Evolutionary conservation across 1,140 invertebrate genomes (phyloP), one percentile per base, ranked within the genome.

Genomic region (Cherax quadricarinatus): DNA sequence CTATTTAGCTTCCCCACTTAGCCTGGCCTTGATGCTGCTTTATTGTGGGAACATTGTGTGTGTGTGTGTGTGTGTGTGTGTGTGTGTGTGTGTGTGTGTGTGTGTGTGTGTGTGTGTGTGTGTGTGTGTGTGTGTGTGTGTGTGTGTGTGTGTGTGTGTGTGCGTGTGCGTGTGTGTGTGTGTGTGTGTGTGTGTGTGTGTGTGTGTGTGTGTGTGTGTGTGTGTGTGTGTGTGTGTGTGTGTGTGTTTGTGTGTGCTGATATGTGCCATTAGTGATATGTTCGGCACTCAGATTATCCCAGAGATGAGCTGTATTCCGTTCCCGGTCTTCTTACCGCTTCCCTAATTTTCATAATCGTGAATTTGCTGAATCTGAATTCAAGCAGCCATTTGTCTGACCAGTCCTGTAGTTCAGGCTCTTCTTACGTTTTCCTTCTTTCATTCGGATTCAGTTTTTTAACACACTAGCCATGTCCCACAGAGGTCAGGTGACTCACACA

Each of bases 1-100:
- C 83, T 70, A 85, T 85, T 85, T 85, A 41, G 83, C 53, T 53
- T 48, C 83, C 83, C 83, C 83, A 85, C 83, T 85, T 85, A 53
- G n/a, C 70, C n/a, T 75, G 7, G 21, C 70, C 70, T 66, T 4
- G n/a, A 24, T 70, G 60, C n/a, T 66, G 57, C 30, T 48, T 48
- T 62, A 49, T 66, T 62, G 57, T 85, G 60, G 60, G 83, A 83
- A 83, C 0, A 21, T 49, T 66, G 62, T 66, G 0, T 66, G 14
- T 66, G 3, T 60, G 57, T 60, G 57, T 60, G 57, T 60, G 57
- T 3, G 57, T 3, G 57, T 3, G 57, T 3, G 57, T 3, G 57
- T 60, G 57, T 60, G 57, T 60, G 57, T 66, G 62, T 66, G 62
- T 66, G 62, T 10, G 62, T 10, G 78, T 10, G 78, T 79, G 9